Base-by-base conservation (phyloP, 2,113 vertebrate genomes). In the Psilopogon haemacephalus region DNA sequence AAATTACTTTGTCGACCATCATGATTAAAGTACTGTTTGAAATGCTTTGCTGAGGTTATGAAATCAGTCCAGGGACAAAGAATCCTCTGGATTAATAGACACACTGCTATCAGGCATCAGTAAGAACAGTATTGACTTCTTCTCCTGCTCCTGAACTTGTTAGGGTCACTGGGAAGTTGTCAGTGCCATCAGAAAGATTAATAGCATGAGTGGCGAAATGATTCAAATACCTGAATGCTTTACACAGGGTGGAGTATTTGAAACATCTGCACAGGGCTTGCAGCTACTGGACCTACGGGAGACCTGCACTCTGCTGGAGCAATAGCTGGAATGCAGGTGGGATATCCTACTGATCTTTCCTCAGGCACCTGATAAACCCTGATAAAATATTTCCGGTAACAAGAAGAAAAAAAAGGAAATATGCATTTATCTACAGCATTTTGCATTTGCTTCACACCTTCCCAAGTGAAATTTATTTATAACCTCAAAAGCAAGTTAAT, bases 181-280 rank as follows among this genome's bases (percentile, higher is more conserved):
- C 42, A 58, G 33, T 65, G 55, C 30, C 63, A 62, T 89, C 81
- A 85, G 32, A 44, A 90, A 84, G 88, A 96, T 92, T 89, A 89
- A 79, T 20, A 78, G 79, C 40, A 38, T 20, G 50, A 88, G 58
- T 0, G 0, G 56, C 86, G 72, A 67, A 86, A 83, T 23, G n/a
- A 50, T 87, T 92, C 87, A 79, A 72, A 78, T 87, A 81, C 74
- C 81, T 72, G 48, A 78, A 48, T 58, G 62, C n/a, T 75, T 95
- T 9, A 82, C 72, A 84, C 62, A 60, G 77, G 0, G 0, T 11
- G 26, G 74, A 82, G 58, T 72, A 89, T 92, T 75, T 48, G 54
- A 95, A 92, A 92, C 74, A 95, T 91, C 91, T 95, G 94, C 84
- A 94, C 30, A 44, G 78, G 81, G 59, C 93, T 95, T 96, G 93